Percentiles rank a stretch among this genome's conserved stretches.
phyloP scores from a whole-genome alignment of 2,888 invertebrate genomes.

The Xestia xanthographa region DNA sequence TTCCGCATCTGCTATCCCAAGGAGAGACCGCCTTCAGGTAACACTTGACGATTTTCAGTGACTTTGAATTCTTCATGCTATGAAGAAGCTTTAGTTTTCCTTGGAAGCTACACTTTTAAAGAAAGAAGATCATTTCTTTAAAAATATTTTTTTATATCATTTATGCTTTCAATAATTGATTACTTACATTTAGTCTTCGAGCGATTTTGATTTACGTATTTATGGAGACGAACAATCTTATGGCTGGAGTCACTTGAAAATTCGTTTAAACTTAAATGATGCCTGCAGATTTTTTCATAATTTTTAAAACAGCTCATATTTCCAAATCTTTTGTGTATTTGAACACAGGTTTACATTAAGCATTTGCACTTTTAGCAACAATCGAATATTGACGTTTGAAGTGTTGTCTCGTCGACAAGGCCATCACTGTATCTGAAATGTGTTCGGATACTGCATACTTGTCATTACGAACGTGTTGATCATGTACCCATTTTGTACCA shows the following conservation, averaged over 20 bases:
- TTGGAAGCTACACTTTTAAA: not conserved
- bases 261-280: too few species aligned
- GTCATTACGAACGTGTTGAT: constrained; percentile 37
- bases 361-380: not conserved
- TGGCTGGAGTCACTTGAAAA: not conserved
- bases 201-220: not conserved
- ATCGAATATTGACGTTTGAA: not conserved
- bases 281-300: not conserved
- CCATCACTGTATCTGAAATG: constrained; percentile 24
- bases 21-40: constrained; percentile 96
- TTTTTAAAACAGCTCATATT: not conserved
- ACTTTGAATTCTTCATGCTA: not conserved
- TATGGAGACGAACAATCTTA: not conserved
- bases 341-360: not conserved
- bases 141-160: too few species aligned
- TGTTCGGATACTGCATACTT: constrained; percentile 35
- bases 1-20: constrained; percentile 98
- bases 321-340: not conserved
- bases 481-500: constrained; percentile 45
- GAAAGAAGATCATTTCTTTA: not conserved
- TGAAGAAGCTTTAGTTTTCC: not conserved
- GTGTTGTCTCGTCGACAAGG: constrained; percentile 33
- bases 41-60: constrained; percentile 64
- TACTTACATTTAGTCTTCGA: not conserved
- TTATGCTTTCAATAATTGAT: not conserved